These are phyloP conservation scores for Spicauda simplicius DNA, from an alignment of 2,888 invertebrate species.

Conservation along the genomic window DNA sequence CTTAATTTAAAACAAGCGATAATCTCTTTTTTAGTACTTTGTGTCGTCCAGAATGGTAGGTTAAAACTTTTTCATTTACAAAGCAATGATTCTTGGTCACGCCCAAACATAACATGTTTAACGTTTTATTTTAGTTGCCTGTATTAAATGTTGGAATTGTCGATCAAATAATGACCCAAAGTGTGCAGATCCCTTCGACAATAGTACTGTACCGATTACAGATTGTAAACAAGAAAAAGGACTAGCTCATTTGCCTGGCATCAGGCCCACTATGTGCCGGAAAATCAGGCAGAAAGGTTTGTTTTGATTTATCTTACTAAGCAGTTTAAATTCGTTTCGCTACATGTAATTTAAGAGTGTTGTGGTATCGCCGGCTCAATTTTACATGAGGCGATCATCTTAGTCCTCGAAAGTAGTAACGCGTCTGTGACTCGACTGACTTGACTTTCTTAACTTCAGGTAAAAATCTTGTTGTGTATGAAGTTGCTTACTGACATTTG, in stretches of 20 bases:
- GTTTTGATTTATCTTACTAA: constrained; percentile 1
- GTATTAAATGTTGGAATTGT: constrained; percentile 96
- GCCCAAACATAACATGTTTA: constrained; percentile 51
- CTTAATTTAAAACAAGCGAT: constrained; percentile 5
- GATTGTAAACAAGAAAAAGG: constrained; percentile 88
- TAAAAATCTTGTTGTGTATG: too few relatives aligned
- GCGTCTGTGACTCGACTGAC: too few relatives aligned
- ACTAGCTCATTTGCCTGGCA: constrained; percentile 87
- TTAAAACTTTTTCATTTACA: background rate
- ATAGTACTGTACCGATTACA: constrained; percentile 92
- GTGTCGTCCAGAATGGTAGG: constrained; percentile 23
- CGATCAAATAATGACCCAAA: constrained; percentile 95
- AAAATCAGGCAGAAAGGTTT: constrained; percentile 96
- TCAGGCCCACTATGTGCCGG: constrained; percentile 93
- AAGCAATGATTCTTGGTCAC: constrained; percentile 52
- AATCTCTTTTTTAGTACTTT: background rate
- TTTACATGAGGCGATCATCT: too few relatives aligned
- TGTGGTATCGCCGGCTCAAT: too few relatives aligned
- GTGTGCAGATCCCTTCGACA: constrained; percentile 97
- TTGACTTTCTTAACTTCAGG: too few relatives aligned
- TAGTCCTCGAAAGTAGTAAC: too few relatives aligned
- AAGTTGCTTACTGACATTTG: too few relatives aligned
- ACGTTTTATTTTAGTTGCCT: constrained; percentile 72
- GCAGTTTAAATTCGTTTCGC: too few relatives aligned
- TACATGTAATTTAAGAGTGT: too few relatives aligned